Evolutionary conservation across 2,113 vertebrate genomes (phyloP).

Genomic region (Apaloderma vittatum): DNA sequence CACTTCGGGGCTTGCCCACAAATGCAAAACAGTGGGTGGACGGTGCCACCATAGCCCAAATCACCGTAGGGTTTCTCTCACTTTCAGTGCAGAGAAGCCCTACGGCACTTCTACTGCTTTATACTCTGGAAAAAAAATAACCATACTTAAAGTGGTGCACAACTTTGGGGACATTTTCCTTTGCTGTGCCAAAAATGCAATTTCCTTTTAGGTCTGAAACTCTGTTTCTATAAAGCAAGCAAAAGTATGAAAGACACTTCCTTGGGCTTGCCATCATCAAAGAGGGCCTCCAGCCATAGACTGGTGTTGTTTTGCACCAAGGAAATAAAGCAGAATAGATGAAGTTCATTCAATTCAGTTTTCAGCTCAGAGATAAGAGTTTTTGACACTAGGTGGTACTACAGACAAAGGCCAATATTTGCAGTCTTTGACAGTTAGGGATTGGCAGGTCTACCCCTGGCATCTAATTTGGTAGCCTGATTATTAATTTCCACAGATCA

Average conservation of each 20-base stretch:
- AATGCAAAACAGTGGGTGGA: background rate
- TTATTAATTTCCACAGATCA: background rate
- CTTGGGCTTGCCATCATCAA: background rate
- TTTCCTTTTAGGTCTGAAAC: background rate
- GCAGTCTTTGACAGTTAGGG: background rate
- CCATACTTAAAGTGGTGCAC: background rate
- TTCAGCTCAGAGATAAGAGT: background rate
- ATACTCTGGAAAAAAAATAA: background rate
- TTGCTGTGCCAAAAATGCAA: background rate
- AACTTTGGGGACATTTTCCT: background rate
- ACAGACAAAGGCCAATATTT: slow-evolving; percentile 63
- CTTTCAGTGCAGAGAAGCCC: background rate
- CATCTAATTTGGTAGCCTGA: background rate
- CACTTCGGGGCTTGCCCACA: background rate
- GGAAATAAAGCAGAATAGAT: background rate
- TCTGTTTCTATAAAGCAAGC: background rate
- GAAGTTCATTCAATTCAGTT: background rate
- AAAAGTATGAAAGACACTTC: background rate
- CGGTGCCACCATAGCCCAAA: background rate
- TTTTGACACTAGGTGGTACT: slow-evolving; percentile 74
- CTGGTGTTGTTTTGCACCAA: background rate
- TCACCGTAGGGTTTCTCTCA: background rate
- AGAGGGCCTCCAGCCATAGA: background rate
- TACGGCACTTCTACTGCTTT: background rate
- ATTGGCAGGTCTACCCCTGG: background rate